Percentiles rank a stretch among this genome's conserved stretches.
These are phyloP conservation scores for Catajapyx aquilonaris DNA, from an alignment of 1,140 invertebrate species.

Conservation along the genomic window DNA sequence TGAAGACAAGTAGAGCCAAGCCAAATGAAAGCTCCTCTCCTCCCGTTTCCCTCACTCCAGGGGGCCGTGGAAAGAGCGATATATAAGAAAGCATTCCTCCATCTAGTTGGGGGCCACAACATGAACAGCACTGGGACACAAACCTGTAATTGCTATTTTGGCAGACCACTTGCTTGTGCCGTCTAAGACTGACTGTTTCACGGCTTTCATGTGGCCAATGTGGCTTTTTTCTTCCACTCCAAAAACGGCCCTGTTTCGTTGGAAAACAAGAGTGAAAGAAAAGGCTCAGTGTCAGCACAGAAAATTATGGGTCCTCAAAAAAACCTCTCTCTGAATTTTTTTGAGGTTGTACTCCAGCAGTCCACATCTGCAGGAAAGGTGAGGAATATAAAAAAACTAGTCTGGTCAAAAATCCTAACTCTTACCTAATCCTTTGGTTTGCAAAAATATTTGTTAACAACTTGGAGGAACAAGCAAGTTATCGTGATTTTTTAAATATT, in stretches of 20 bases:
- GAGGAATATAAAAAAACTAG: not conserved
- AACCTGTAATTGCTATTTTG: slow-evolving; percentile 99
- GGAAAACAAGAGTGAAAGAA: not conserved
- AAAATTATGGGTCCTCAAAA: not conserved
- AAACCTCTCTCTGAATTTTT: too few species aligned
- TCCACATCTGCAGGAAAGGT: not conserved
- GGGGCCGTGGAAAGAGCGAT: too few species aligned
- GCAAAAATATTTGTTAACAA: too few species aligned
- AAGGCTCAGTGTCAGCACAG: not conserved
- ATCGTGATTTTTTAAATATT: too few species aligned
- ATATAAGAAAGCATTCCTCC: too few species aligned
- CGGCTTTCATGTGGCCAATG: slow-evolving; percentile 85
- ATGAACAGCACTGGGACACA: slow-evolving; percentile 26
- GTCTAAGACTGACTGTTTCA: slow-evolving; percentile 96
- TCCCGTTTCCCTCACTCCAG: too few species aligned
- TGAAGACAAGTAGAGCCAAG: too few species aligned
- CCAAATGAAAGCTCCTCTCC: too few species aligned
- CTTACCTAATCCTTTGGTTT: too few species aligned
- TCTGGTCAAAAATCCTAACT: too few species aligned
- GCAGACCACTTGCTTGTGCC: slow-evolving; percentile 99
- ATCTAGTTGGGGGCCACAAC: too few species aligned
- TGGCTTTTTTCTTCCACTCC: slow-evolving; percentile 85
- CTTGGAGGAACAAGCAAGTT: too few species aligned
- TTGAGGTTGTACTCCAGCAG: not conserved
- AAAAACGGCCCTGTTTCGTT: slow-evolving; percentile 81